Base-by-base conservation (phyloP, 2,888 invertebrate genomes). In the Drosophila siamana region DNA sequence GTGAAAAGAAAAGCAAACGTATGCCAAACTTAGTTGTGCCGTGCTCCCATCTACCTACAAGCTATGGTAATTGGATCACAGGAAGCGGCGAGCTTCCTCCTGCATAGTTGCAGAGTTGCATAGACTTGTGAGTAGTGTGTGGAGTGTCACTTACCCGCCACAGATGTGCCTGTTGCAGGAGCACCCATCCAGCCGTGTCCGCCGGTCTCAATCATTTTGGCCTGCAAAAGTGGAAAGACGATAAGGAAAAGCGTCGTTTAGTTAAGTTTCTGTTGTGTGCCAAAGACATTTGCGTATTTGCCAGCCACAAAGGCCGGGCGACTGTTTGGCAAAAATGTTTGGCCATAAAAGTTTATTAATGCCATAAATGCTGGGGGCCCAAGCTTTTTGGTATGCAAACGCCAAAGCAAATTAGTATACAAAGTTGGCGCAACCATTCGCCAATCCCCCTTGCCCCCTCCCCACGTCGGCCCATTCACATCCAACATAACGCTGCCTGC, bases 171-270 rank as follows among this genome's bases (percentile, higher is more conserved):
- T 43, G 91, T 80, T 51, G 91, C 90, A 19, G 91, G 90, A 68
- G 89, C 91, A 44, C 90, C 87, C 91, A 91, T 91, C 91, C 91
- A 91, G 67, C 82, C 90, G 79, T 91, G 91, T 75, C 87, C 90
- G 67, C 91, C 91, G 72, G 89, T 90, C 81, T 91, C 91, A 70
- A 91, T 91, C 81, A 91, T 89, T 83, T 91, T 91, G 74, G 91
- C 91, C 91, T 91, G 86, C 40, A 86, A 87, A 16, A 19, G 19
- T 26, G 36, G 28, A 61, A 62, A 46, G 33, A 54, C 36, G 51
- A 55, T 61, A 57, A 47, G 67, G 60, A 64, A 75, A 77, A 74
- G 33, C 28, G 63, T 68, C 67, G 67, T 71, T 79, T 66, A 59
- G 66, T 66, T 64, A 26, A n/a, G 47, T 40, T 5, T 5, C n/a